Conservation (phyloP, 2,797 vertebrate species). For the Sebastes diploproa region DNA sequence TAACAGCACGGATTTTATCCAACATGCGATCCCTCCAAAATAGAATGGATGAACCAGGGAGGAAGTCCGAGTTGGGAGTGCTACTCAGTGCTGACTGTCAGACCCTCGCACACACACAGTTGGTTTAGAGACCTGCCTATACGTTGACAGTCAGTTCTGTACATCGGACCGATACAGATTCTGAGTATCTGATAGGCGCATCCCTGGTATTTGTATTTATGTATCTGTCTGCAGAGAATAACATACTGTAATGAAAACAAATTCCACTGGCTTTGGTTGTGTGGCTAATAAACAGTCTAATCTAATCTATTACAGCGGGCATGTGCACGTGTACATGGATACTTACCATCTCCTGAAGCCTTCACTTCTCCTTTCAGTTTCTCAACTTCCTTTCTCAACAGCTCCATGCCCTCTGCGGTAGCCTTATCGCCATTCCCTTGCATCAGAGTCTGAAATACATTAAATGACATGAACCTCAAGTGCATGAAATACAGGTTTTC, state of each 20-base stretch:
- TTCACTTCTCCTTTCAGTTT: slow-evolving; percentile 85
- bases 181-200: too few relatives aligned
- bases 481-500: not conserved
- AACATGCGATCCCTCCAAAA: too few relatives aligned
- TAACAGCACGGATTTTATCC: too few relatives aligned
- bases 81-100: too few relatives aligned
- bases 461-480: not conserved
- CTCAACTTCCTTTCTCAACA: slow-evolving; percentile 83
- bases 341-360: slow-evolving; percentile 82
- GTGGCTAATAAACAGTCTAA: not conserved
- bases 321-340: not conserved
- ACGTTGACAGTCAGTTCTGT: too few relatives aligned
- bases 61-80: too few relatives aligned
- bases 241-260: not conserved
- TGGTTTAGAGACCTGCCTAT: too few relatives aligned
- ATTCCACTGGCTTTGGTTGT: not conserved
- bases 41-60: too few relatives aligned
- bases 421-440: slow-evolving; percentile 59
- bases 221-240: not conserved
- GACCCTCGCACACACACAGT: too few relatives aligned
- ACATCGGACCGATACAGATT: too few relatives aligned
- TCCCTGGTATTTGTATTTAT: not conserved
- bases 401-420: slow-evolving; percentile 76
- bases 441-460: slow-evolving; percentile 70
- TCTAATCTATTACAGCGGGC: not conserved